These are phyloP conservation scores for Pristiophorus japonicus DNA, from an alignment of 2,113 vertebrate species.

Conservation along the genomic window DNA sequence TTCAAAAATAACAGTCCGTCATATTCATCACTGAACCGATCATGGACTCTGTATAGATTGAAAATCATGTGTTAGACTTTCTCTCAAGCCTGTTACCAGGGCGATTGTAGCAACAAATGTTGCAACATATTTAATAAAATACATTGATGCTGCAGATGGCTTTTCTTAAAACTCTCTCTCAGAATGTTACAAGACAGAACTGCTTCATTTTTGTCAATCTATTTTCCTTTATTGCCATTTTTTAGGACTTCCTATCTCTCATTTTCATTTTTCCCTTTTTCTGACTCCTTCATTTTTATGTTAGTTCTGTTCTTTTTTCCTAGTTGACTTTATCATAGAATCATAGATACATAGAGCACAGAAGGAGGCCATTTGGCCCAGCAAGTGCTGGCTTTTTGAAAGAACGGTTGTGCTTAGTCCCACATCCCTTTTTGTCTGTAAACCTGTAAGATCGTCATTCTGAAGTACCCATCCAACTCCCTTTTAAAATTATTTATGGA, in stretches of 20 bases:
- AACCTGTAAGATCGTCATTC: too few species aligned
- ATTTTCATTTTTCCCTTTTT: neutral
- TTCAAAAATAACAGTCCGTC: neutral
- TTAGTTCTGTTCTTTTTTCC: too few species aligned
- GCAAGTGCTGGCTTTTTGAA: too few species aligned
- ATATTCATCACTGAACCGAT: neutral
- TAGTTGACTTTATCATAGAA: too few species aligned
- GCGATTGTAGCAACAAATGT: neutral
- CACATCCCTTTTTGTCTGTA: too few species aligned
- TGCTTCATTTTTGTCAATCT: neutral
- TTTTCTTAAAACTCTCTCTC: neutral
- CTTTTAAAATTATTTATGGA: too few species aligned
- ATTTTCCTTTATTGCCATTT: neutral
- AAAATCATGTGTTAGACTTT: neutral
- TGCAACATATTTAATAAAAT: neutral
- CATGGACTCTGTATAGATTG: neutral
- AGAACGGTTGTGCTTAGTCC: too few species aligned
- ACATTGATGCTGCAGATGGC: neutral
- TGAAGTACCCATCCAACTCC: too few species aligned
- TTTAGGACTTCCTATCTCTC: neutral
- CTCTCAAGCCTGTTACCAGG: neutral
- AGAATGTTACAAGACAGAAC: neutral
- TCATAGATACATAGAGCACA: too few species aligned
- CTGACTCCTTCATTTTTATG: neutral
- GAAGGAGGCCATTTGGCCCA: too few species aligned